Base-by-base conservation (phyloP, 2,113 vertebrate species). In the Mungos mungo region DNA sequence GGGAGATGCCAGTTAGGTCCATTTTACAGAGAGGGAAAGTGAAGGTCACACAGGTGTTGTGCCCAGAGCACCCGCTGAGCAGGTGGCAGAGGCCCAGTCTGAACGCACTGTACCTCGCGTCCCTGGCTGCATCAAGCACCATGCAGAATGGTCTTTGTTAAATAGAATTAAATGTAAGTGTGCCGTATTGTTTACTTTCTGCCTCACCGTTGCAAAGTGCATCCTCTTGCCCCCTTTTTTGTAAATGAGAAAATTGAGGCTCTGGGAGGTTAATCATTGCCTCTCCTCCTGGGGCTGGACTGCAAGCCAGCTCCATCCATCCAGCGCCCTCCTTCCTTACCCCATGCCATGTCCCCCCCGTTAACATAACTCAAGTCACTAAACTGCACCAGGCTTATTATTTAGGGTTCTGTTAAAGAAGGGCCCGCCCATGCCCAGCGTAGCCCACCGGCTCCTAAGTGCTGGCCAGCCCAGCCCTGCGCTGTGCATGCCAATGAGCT, bases 121-220 rank as follows among this genome's bases (percentile, higher is more conserved):
- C 4, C 31, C 33, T 33, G 63, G 35, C 27, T 87, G 11, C 11
- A 47, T 25, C 76, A 11, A 88, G 31, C 15, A 8, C 76, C 45
- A 2, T 1, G 25, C 29, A 29, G 14, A 50, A 4, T 29, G 25
- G 25, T 65, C n/a, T 69, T 29, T 31, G 38, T 47, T n/a, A 77
- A 29, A 27, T 21, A 50, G 41, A 85, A 69, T 89, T 12, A 35
- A 25, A 29, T 57, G 3, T 27, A 18, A 21, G 45, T 9, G n/a
- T 7, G 6, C 21, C 16, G 0, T 41, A 0, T 60, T 29, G 14
- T 35, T 86, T 19, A 15, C 10, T 69, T 31, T 63, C 21, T 29
- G 1, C 1, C 11, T 74, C 54, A 2, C 54, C 21, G 33, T 80
- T 66, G 33, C 68, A 52, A 52, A 50, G 14, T 21, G 15, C 41